Evolutionary conservation across 2,888 invertebrate genomes (phyloP).

Genomic region (Volucella inflata): DNA sequence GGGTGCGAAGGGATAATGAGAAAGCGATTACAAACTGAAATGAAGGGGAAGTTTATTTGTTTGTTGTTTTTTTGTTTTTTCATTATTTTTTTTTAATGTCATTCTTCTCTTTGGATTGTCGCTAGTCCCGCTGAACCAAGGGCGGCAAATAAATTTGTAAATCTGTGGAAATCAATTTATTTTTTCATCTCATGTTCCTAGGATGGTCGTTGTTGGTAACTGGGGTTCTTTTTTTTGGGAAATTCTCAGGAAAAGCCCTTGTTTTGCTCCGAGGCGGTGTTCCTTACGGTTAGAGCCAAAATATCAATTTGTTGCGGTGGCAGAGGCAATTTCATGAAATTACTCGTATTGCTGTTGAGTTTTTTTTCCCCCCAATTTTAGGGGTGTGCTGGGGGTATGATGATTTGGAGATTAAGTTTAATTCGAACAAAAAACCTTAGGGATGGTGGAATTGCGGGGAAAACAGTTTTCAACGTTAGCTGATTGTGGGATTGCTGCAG

Average conservation of each 20-base stretch:
- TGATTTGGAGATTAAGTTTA: conserved; percentile 62
- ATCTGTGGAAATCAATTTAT: conserved; percentile 75
- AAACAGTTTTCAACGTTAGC: conserved; percentile 47
- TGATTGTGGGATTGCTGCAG: conserved; percentile 4
- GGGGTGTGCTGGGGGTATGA: conserved; percentile 23
- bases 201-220: conserved; percentile 22
- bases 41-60: conserved; percentile 43
- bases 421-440: conserved; percentile 43
- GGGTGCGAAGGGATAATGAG: conserved; percentile 66
- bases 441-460: conserved; percentile 34
- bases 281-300: conserved; percentile 53
- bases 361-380: not conserved
- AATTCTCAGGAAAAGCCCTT: not conserved
- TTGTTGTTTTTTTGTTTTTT: conserved; percentile 13
- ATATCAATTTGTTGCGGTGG: conserved; percentile 70
- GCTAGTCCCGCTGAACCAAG: conserved; percentile 27
- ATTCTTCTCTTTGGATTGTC: conserved; percentile 26
- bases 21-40: conserved; percentile 74
- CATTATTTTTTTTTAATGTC: conserved; percentile 10
- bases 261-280: conserved; percentile 1
- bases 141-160: conserved; percentile 74
- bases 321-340: conserved; percentile 59
- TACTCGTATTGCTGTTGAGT: conserved; percentile 30
- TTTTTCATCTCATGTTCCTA: conserved; percentile 50
- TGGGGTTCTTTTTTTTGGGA: conserved; percentile 20